phyloP scores from a whole-genome alignment of 2,888 invertebrate species.

The Idaea aversata region DNA sequence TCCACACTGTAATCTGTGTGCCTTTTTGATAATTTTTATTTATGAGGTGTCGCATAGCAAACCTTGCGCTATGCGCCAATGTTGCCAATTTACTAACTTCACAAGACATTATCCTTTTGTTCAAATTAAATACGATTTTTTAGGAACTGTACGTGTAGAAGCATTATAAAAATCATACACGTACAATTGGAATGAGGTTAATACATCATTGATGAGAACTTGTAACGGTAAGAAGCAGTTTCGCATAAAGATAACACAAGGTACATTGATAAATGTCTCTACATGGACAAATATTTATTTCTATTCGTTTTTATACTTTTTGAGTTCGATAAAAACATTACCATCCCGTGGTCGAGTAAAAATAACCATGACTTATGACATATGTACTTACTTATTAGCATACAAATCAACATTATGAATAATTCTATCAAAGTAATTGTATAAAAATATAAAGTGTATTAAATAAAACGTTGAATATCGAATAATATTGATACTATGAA shows the following conservation, averaged over 20 bases:
- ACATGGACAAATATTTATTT: background rate
- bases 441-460: background rate
- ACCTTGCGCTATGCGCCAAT: slow-evolving; percentile 1
- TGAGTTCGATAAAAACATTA: background rate
- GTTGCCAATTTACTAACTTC: slow-evolving; percentile 1
- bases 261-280: background rate
- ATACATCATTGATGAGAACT: background rate
- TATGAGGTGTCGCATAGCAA: slow-evolving; percentile 48
- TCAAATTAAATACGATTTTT: background rate
- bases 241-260: background rate
- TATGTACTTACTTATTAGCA: no score
- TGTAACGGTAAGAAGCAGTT: background rate
- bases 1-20: slow-evolving; percentile 75
- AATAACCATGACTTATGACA: no score
- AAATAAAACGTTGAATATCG: background rate
- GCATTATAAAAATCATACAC: no score
- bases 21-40: slow-evolving; percentile 74
- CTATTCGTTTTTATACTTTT: background rate
- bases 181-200: background rate
- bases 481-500: background rate
- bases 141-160: background rate
- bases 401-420: no score
- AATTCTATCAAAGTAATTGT: background rate
- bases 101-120: background rate
- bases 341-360: no score